A percentile compares a stretch with the other conserved stretches of the same genome.
These are phyloP conservation scores for Phyllopteryx taeniolatus DNA, from an alignment of 2,113 vertebrate genomes.

Conservation along the genomic window DNA sequence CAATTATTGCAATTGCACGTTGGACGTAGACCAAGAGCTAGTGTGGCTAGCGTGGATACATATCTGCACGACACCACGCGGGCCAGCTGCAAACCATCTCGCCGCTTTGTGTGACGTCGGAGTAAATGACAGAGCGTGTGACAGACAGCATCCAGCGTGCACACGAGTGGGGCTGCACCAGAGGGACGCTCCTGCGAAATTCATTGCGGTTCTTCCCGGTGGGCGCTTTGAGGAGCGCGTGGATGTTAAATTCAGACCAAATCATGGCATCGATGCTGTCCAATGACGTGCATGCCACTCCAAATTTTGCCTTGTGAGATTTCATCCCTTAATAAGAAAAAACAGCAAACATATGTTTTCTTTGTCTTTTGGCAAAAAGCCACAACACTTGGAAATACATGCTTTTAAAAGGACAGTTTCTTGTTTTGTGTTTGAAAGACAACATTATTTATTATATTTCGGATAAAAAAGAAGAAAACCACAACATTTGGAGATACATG, in stretches of 20 bases:
- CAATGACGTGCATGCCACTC: not conserved
- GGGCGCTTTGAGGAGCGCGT: not conserved
- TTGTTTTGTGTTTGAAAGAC: too few species aligned
- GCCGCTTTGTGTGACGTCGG: constrained; percentile 1
- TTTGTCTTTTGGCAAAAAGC: too few species aligned
- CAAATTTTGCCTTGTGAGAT: too few species aligned
- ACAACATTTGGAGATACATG: too few species aligned
- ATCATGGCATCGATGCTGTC: not conserved
- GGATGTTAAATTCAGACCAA: not conserved
- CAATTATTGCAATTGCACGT: constrained; percentile 6
- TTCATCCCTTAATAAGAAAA: not conserved
- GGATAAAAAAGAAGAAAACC: too few species aligned
- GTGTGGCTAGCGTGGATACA: constrained; percentile 5
- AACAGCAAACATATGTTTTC: too few species aligned
- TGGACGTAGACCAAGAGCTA: constrained; percentile 1
- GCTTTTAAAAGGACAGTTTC: too few species aligned
- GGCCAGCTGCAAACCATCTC: constrained; percentile 10
- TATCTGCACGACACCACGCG: constrained; percentile 11
- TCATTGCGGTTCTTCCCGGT: constrained; percentile 4
- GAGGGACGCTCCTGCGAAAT: not conserved
- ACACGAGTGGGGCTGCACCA: not conserved
- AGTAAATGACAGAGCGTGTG: constrained; percentile 11
- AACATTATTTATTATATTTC: too few species aligned
- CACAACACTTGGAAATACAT: too few species aligned
- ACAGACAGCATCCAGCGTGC: not conserved